Percentiles rank a stretch among this genome's conserved stretches.
Evolutionary conservation across 2,888 invertebrate genomes (phyloP).

Genomic region (Panopea generosa): DNA sequence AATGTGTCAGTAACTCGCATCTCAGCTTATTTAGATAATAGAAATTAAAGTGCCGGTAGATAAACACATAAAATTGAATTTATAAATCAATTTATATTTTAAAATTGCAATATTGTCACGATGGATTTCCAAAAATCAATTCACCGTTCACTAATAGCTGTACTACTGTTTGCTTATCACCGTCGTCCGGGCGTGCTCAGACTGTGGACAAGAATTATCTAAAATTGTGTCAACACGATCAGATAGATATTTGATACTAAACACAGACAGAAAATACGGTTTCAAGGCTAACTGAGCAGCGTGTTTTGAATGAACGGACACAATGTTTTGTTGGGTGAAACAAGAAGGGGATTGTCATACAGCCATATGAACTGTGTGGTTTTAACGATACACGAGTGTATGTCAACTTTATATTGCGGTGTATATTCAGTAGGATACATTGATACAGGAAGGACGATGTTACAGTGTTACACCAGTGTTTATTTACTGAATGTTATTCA

Average conservation of each 20-base stretch:
- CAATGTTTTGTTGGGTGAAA: constrained; percentile 1
- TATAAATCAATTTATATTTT: constrained; percentile 23
- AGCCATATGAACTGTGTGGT: constrained; percentile 2
- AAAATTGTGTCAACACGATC: constrained; percentile 21
- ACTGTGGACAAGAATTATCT: no score
- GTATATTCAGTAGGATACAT: no score
- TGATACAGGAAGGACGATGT: no score
- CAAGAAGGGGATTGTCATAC: constrained; percentile 13
- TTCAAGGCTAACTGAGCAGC: constrained; percentile 17
- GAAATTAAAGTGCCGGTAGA: background rate
- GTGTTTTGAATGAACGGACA: background rate
- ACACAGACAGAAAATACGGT: constrained; percentile 11
- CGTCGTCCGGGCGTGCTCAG: constrained; percentile 1
- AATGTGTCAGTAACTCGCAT: background rate
- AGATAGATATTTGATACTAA: constrained; percentile 32
- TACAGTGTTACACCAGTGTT: no score
- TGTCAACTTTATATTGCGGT: constrained; percentile 1
- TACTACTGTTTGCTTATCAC: constrained; percentile 36
- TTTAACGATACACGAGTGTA: constrained; percentile 5
- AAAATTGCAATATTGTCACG: constrained; percentile 17
- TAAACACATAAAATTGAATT: background rate
- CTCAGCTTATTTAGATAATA: constrained; percentile 2
- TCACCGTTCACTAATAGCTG: background rate
- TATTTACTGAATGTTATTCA: no score
- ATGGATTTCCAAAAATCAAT: constrained; percentile 26